Evolutionary conservation across 1,140 invertebrate genomes (phyloP).

Genomic region (Drosophila cardini): DNA sequence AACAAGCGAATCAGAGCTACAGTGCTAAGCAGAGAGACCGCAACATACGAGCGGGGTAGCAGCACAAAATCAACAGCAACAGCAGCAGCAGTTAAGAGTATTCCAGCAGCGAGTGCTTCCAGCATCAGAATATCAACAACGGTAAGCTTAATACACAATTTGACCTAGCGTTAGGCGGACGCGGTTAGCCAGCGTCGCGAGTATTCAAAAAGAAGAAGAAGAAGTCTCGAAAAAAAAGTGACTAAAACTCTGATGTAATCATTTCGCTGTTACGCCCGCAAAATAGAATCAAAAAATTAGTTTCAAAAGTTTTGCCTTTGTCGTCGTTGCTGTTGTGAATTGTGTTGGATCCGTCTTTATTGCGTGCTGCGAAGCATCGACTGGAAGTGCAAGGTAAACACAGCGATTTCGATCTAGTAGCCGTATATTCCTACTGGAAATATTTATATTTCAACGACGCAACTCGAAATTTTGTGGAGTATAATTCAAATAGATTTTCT

Average conservation of each 20-base stretch:
- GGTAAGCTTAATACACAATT: conserved; percentile 68
- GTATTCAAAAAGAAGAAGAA: conserved; percentile 16
- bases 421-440: conserved; percentile 1
- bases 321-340: conserved; percentile 1
- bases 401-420: not conserved
- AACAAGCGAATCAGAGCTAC: conserved; percentile 46
- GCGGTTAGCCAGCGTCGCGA: conserved; percentile 20
- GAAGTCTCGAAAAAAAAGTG: conserved; percentile 53
- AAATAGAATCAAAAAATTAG: conserved; percentile 36
- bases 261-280: conserved; percentile 68
- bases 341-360: not conserved
- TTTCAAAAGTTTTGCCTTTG: not conserved
- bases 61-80: too few species aligned
- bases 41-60: conserved; percentile 15
- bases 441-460: not conserved
- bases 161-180: conserved; percentile 20
- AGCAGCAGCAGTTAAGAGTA: conserved; percentile 3
- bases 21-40: conserved; percentile 15
- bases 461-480: not conserved
- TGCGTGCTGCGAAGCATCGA: not conserved
- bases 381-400: conserved; percentile 60
- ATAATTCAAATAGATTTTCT: not conserved
- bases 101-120: conserved; percentile 50
- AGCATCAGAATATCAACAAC: conserved; percentile 46
- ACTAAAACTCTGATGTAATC: conserved; percentile 82